phyloP scores from a whole-genome alignment of 2,113 vertebrate species.

The Paralichthys olivaceus region DNA sequence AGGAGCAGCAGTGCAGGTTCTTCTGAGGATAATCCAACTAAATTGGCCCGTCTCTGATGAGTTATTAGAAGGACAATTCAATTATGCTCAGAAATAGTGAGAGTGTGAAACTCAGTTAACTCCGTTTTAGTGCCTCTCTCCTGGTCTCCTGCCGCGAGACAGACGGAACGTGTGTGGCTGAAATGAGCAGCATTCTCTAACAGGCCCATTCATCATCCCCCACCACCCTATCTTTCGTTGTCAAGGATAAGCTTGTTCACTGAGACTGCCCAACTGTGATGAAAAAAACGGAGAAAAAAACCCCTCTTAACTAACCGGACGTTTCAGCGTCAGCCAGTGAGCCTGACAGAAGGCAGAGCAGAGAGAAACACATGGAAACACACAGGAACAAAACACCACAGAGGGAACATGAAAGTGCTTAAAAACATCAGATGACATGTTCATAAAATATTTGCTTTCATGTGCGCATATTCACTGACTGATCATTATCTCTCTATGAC shows the following conservation, averaged over 20 bases:
- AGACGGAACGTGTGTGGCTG: conserved; percentile 44
- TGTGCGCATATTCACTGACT: background rate
- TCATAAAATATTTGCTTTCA: background rate
- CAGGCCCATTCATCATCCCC: conserved; percentile 75
- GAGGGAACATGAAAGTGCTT: conserved; percentile 3
- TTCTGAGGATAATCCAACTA: conserved; percentile 52
- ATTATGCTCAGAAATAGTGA: conserved; percentile 50
- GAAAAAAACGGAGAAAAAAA: conserved; percentile 11
- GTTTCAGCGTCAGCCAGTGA: conserved; percentile 30
- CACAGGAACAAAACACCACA: background rate
- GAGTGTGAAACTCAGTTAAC: conserved; percentile 61
- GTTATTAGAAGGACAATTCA: conserved; percentile 62
- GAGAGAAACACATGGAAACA: conserved; percentile 9
- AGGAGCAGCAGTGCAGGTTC: conserved; percentile 35
- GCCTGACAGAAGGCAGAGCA: conserved; percentile 29
- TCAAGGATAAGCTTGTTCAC: conserved; percentile 66
- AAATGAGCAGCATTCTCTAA: conserved; percentile 60
- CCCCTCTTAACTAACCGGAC: conserved; percentile 36
- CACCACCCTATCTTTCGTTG: conserved; percentile 51
- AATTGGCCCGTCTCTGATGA: conserved; percentile 52
- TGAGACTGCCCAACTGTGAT: conserved; percentile 56
- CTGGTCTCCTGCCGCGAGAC: conserved; percentile 28
- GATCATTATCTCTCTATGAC: background rate
- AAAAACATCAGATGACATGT: background rate
- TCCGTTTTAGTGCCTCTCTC: conserved; percentile 49